Evolutionary conservation across 2,888 invertebrate genomes (phyloP), one percentile per base, ranked within the genome.

Genomic region (Rhorus exstirpatorius): DNA sequence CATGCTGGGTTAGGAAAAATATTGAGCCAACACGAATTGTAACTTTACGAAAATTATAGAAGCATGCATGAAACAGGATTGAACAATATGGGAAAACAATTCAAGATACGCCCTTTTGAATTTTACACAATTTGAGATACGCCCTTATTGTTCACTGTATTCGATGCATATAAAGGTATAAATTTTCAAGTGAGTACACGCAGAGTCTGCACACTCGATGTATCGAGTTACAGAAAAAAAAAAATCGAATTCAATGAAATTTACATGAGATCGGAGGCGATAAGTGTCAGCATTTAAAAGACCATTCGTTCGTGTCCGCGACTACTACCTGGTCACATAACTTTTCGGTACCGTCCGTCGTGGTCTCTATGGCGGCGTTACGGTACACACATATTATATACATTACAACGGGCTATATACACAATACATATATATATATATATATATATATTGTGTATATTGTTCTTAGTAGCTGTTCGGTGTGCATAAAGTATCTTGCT

Each of bases 261-360:
- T 81, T 81, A 81, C 78, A 74, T 81, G 81, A 81, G 81, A 81
- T 81, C 78, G 35, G 53, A 61, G 68, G 61, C 81, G 81, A 81
- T 81, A 81, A 81, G 81, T 81, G 78, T 78, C 81, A 63, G 78
- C 74, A 81, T n/a, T 81, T 81, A 81, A 81, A 74, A 81, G 81
- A 75, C 78, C 81, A 82, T 82, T 82, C 74, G 74, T 78, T 82
- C 78, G 19, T 77, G 72, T 81, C 77, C 46, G 21, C 44, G 65
- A 77, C 77, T 77, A 81, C 77, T 81, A 77, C 77, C 74, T 82
- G 81, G 81, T 78, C 78, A 78, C 81, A 78, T 78, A 82, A 82
- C 78, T 82, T 78, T 78, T 71, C 71, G 55, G 72, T 53, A 76
- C 76, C 46, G 63, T 41, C 21, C 17, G n/a, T 8, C 71, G 19